Evolutionary conservation across 2,888 invertebrate species (phyloP).

Genomic region (Spialia ferax): DNA sequence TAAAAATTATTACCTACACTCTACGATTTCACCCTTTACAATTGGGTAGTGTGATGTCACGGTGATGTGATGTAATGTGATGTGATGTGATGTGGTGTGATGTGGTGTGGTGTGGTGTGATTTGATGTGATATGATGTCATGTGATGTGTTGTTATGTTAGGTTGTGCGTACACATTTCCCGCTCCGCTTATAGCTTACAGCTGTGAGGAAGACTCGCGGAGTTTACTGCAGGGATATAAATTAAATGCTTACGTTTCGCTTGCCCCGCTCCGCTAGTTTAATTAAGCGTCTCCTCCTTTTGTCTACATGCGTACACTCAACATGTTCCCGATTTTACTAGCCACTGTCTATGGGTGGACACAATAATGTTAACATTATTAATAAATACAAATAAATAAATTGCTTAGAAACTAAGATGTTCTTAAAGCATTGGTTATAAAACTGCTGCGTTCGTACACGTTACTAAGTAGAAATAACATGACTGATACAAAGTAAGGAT

Average conservation of each 20-base stretch:
- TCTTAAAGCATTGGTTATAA: too few species aligned
- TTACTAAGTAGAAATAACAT: too few species aligned
- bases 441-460: too few species aligned
- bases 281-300: slow-evolving; percentile 83
- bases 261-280: slow-evolving; percentile 82
- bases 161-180: not conserved
- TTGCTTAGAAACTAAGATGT: too few species aligned
- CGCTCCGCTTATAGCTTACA: slow-evolving; percentile 61
- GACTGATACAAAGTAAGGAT: not conserved
- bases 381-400: not conserved
- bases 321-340: slow-evolving; percentile 59
- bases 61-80: too few species aligned
- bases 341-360: slow-evolving; percentile 7
- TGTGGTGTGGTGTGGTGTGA: too few species aligned
- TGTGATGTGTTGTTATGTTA: too few species aligned
- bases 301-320: slow-evolving; percentile 80
- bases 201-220: slow-evolving; percentile 72
- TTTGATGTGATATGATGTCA: too few species aligned
- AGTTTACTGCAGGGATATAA: slow-evolving; percentile 86
- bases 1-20: too few species aligned
- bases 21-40: too few species aligned
- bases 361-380: not conserved
- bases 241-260: slow-evolving; percentile 86
- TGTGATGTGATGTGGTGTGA: too few species aligned
- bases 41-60: too few species aligned